Evolutionary conservation across 2,113 vertebrate species (phyloP), one percentile per base, ranked within the genome.

Genomic region (Paralichthys olivaceus): DNA sequence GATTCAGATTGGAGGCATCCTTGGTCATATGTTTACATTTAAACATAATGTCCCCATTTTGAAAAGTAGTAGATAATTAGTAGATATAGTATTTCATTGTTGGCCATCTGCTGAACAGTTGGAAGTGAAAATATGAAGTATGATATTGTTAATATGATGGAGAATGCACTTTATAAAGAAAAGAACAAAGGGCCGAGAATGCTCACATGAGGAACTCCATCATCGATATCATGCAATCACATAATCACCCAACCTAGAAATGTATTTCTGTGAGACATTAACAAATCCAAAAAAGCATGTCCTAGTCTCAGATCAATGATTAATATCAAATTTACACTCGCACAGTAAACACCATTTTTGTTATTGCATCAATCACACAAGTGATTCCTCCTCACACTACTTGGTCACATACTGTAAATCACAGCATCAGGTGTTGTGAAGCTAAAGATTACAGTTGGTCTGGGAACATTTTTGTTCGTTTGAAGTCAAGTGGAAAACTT

Each of bases 401-500:
- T 5, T 4, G 56, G 47, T 61, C n/a, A 28, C 12, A 49, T 20
- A 49, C 4, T 19, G 47, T 68, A 54, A 45, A 72, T 54, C 13
- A 7, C 4, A 6, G 40, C 13, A 7, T 5, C 40, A 45, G 40
- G 40, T 45, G 40, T 5, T 14, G 40, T 45, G 40, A 14, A 45
- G 40, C 12, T 55, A 40, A 29, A 66, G 54, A 76, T 14, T 47
- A n/a, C n/a, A n/a, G 43, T 3, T 47, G 43, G 3, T 51, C 15
- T 55, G 45, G n/a, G n/a, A 32, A 15, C 13, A 2, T 15, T 60
- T 32, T 43, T 57, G 20, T 47, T 72, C 45, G 53, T 72, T 62
- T 45, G 55, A 72, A 77, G 56, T 68, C 53, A 17, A 85, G 80
- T 19, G 14, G 79, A 84, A 80, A 37, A 70, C 34, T 75, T 65